phyloP scores from a whole-genome alignment of 2,888 invertebrate genomes.

The Meta bourneti region DNA sequence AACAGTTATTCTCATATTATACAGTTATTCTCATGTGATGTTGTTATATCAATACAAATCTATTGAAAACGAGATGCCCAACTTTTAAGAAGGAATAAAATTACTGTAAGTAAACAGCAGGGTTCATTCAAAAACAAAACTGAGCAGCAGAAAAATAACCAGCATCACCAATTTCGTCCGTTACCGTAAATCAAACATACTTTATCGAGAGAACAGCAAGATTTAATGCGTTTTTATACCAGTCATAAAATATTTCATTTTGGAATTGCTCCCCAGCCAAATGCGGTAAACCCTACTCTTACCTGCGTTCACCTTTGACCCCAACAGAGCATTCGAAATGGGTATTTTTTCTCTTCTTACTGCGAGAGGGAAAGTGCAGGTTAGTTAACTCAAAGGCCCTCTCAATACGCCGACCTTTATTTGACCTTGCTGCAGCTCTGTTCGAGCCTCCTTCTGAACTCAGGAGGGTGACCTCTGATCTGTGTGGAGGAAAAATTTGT shows the following conservation, averaged over 20 bases:
- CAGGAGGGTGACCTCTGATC: slow-evolving; percentile 48
- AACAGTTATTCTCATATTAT: too few relatives aligned
- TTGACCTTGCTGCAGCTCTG: slow-evolving; percentile 62
- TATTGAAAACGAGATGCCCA: too few relatives aligned
- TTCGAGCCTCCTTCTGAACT: slow-evolving; percentile 68
- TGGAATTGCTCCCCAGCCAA: neutral
- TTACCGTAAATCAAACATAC: neutral
- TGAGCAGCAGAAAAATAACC: neutral
- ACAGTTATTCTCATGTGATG: too few relatives aligned
- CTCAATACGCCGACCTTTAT: slow-evolving; percentile 64
- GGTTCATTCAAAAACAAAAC: too few relatives aligned
- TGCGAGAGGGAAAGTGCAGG: slow-evolving; percentile 16
- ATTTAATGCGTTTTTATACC: neutral
- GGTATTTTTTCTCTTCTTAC: neutral
- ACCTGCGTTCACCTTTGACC: slow-evolving; percentile 49
- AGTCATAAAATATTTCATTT: neutral
- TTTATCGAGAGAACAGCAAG: neutral
- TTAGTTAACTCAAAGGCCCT: slow-evolving; percentile 55
- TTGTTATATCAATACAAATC: too few relatives aligned
- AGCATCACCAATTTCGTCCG: neutral
- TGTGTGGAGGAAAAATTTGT: slow-evolving; percentile 29
- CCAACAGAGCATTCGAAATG: neutral
- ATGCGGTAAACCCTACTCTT: slow-evolving; percentile 4
- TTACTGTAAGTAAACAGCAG: too few relatives aligned
- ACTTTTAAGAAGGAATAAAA: too few relatives aligned